Conservation (phyloP, 23 tunicate species). For the Diplosoma virens region DNA sequence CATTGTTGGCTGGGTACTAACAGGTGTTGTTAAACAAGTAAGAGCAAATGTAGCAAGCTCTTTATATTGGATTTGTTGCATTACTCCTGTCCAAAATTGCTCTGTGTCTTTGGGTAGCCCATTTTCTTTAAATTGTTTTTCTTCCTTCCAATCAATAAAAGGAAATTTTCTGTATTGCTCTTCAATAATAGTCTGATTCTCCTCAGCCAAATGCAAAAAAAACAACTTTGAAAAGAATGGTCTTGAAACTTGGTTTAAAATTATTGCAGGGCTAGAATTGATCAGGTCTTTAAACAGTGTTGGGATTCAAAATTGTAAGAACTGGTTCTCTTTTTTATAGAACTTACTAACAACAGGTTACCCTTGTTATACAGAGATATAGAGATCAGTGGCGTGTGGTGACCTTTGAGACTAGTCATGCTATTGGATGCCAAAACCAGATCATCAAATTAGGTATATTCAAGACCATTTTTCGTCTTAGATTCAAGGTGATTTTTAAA, state of each 20-base stretch:
- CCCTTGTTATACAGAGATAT: too few species aligned
- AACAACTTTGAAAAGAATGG: too few species aligned
- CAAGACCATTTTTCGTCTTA: too few species aligned
- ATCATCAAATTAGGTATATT: too few species aligned
- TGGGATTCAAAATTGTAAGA: neutral
- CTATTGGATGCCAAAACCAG: too few species aligned
- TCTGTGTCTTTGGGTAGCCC: slow-evolving; percentile 7
- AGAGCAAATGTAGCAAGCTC: too few species aligned
- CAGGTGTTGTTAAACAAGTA: slow-evolving; percentile 9
- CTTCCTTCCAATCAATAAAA: slow-evolving; percentile 13
- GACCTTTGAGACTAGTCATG: too few species aligned
- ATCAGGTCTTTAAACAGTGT: neutral
- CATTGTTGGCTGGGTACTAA: too few species aligned
- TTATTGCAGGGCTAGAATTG: slow-evolving; percentile 9
- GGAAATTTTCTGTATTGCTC: slow-evolving; percentile 1
- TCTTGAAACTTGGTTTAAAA: slow-evolving; percentile 12
- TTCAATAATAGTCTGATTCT: slow-evolving; percentile 22
- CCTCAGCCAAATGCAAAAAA: slow-evolving; percentile 17
- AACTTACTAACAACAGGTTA: too few species aligned
- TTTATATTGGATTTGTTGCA: neutral
- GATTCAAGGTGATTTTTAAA: too few species aligned
- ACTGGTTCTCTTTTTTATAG: too few species aligned
- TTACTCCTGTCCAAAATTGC: slow-evolving; percentile 16
- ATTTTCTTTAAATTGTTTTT: slow-evolving; percentile 16
- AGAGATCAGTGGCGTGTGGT: too few species aligned